Evolutionary conservation across 2,113 vertebrate genomes (phyloP).

Genomic region (Chionodraco myersi): DNA sequence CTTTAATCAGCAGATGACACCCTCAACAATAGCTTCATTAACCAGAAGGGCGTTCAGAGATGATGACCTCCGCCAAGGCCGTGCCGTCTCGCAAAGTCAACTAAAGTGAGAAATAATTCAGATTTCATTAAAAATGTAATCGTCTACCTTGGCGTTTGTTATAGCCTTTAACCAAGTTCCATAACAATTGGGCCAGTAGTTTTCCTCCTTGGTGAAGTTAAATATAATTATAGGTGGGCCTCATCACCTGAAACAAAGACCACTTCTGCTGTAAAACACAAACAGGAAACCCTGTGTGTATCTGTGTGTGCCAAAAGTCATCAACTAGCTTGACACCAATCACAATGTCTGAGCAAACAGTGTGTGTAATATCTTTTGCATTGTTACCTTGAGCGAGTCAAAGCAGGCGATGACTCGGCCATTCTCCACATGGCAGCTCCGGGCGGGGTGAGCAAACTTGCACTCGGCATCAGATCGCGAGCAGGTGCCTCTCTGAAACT

Average conservation of each 20-base stretch:
- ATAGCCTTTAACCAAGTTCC: no score
- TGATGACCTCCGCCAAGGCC: no score
- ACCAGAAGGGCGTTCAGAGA: no score
- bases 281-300: slow-evolving; percentile 1
- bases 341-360: slow-evolving; percentile 29
- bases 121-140: no score
- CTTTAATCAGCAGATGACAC: background rate
- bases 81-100: no score
- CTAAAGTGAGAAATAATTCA: no score
- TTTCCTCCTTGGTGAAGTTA: no score
- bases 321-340: background rate
- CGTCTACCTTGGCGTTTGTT: no score
- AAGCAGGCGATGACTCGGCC: slow-evolving; percentile 99
- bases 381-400: slow-evolving; percentile 97
- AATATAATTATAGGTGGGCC: background rate
- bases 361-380: slow-evolving; percentile 24
- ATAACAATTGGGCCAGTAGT: no score
- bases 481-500: slow-evolving; percentile 98
- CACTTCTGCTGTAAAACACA: background rate
- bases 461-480: slow-evolving; percentile 95
- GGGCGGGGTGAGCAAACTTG: slow-evolving; percentile 97
- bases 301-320: slow-evolving; percentile 1
- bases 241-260: background rate
- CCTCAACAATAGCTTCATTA: background rate
- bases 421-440: slow-evolving; percentile 98